Base-by-base conservation (phyloP, 2,888 invertebrate genomes). In the Ellobium chinense region DNA sequence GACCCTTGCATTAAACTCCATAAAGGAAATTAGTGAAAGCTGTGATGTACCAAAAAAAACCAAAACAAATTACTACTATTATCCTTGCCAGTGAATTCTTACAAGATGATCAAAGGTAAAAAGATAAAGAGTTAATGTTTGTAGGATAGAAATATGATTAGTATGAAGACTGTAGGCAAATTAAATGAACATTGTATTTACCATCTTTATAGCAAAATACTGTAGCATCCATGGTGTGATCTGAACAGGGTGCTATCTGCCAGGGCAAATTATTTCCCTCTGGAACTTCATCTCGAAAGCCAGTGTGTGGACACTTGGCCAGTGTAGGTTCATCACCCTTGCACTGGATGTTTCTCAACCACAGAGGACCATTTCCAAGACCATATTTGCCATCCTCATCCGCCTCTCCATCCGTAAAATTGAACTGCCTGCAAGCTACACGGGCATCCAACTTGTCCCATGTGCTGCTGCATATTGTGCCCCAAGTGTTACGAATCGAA, bases 381-480 rank as follows among this genome's bases (percentile, higher is more conserved):
- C 90, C 88, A 79, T 85, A 90, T 31, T 82, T 78, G 4, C 83
- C 84, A 12, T 79, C 81, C 21, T 46, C 79, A n/a, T 88, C 70
- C 0, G 88, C 86, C 9, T 69, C 76, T 37, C 82, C 82, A 66
- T 76, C 72, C 12, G 86, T 84, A 73, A 84, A 91, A 36, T 85
- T 86, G 68, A 87, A 79, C 29, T 84, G 81, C 21, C 89, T 87
- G 74, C 91, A 91, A 21, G 90, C 83, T 0, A 96, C 96, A 85
- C 95, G 94, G 0, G 96, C 96, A 86, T 96, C 95, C 31, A 92
- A 93, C 82, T 95, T 91, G 24, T 95, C 95, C 90, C 96, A 96
- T 84, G 95, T 94, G 85, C 96, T 95, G 89, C 96, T 96, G 90
- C 96, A 96, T 3, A 96, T 94, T 82, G 95, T 95, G 0, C 96